Evolutionary conservation across 2,888 invertebrate species (phyloP).

Genomic region (Thera obeliscata): DNA sequence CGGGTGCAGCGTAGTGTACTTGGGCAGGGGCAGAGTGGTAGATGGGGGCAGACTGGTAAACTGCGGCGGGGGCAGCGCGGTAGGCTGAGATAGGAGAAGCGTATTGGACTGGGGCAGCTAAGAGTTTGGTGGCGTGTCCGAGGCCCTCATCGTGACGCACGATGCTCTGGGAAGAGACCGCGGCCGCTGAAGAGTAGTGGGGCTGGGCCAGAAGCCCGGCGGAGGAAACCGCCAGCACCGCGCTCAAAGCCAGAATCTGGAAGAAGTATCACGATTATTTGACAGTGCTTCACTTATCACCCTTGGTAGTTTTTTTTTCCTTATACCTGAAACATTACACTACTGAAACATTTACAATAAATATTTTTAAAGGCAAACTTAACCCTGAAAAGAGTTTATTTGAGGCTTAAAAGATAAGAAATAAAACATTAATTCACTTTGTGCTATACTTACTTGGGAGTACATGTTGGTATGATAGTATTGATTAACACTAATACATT

Average conservation of each 20-base stretch:
- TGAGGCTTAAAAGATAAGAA: too few relatives aligned
- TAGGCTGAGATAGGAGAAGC: constrained; percentile 43
- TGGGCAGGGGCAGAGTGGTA: constrained; percentile 32
- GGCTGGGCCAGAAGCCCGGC: constrained; percentile 69
- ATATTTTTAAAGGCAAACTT: too few relatives aligned
- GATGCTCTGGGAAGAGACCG: constrained; percentile 70
- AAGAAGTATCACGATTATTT: constrained; percentile 36
- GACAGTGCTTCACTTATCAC: neutral
- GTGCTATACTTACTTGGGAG: constrained; percentile 66
- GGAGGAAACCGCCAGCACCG: constrained; percentile 69
- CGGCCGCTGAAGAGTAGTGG: constrained; percentile 70
- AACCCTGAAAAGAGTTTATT: too few relatives aligned
- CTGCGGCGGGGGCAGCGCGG: constrained; percentile 41
- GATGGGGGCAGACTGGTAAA: constrained; percentile 43
- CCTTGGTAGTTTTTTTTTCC: too few relatives aligned
- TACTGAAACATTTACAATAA: too few relatives aligned
- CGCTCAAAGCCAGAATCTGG: constrained; percentile 67
- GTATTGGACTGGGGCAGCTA: constrained; percentile 43
- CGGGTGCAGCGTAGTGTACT: constrained; percentile 34
- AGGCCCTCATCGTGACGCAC: constrained; percentile 65
- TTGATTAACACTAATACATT: constrained; percentile 62
- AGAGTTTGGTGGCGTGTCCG: constrained; percentile 48
- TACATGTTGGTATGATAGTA: constrained; percentile 64
- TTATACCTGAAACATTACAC: too few relatives aligned
- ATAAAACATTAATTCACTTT: neutral